Evolutionary conservation across 2,888 invertebrate species (phyloP).

Genomic region (Luffia ferchaultella): DNA sequence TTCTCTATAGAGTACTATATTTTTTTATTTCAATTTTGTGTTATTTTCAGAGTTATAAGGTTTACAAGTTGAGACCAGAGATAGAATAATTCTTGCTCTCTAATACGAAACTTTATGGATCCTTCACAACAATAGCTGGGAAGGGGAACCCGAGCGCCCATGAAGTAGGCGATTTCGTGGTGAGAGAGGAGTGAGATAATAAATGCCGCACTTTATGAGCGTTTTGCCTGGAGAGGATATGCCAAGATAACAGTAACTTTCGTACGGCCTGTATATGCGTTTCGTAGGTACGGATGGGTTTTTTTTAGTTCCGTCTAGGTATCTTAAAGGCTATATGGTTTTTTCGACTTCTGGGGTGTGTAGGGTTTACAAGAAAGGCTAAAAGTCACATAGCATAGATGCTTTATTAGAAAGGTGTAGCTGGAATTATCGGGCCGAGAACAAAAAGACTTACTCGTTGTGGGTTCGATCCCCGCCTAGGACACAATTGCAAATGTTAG

Average conservation of each 20-base stretch:
- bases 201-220: conserved; percentile 51
- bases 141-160: conserved; percentile 58
- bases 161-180: conserved; percentile 44
- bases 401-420: too few relatives aligned
- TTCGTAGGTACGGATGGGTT: not conserved
- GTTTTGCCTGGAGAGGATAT: conserved; percentile 66
- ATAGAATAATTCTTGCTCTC: conserved; percentile 46
- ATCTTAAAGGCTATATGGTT: not conserved
- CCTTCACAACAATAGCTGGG: conserved; percentile 65
- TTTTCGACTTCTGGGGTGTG: not conserved
- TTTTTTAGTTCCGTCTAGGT: conserved; percentile 1
- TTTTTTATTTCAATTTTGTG: conserved; percentile 6
- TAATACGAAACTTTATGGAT: conserved; percentile 46
- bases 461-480: too few relatives aligned
- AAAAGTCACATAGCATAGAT: too few relatives aligned
- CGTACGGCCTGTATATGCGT: conserved; percentile 36
- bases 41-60: conserved; percentile 24
- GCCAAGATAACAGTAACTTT: conserved; percentile 69
- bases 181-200: conserved; percentile 42
- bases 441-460: too few relatives aligned
- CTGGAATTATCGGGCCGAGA: too few relatives aligned
- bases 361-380: too few relatives aligned
- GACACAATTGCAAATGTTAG: too few relatives aligned
- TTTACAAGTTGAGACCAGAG: conserved; percentile 44
- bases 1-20: conserved; percentile 25